Evolutionary conservation across 2,113 vertebrate genomes (phyloP).

Genomic region (Apaloderma vittatum): DNA sequence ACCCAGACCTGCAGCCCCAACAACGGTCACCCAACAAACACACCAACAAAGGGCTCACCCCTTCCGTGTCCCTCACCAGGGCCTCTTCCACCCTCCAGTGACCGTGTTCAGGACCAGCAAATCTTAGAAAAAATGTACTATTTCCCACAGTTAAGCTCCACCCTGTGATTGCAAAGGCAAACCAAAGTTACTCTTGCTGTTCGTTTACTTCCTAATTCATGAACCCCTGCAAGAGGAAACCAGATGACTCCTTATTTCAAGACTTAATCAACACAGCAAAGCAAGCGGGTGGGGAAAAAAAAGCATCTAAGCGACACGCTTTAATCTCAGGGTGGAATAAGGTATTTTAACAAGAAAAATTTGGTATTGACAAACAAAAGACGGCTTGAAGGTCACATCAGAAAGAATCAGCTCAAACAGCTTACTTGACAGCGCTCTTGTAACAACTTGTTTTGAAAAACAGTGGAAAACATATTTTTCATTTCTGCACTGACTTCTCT

Average conservation of each 20-base stretch:
- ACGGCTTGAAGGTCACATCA: not conserved
- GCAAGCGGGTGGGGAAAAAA: not conserved
- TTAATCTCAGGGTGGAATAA: not conserved
- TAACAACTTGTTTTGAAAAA: not conserved
- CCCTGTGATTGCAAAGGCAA: constrained; percentile 17
- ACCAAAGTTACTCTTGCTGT: not conserved
- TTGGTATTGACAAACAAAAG: not conserved
- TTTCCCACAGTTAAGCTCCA: constrained; percentile 26
- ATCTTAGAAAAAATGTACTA: not conserved
- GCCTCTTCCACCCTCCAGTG: not conserved
- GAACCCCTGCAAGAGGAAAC: not conserved
- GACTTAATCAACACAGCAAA: not conserved
- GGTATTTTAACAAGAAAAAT: not conserved
- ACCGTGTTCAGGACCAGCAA: not conserved
- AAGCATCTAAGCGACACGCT: not conserved
- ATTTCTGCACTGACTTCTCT: not conserved
- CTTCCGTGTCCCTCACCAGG: not conserved
- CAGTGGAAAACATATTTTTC: not conserved
- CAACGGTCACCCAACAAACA: rapidly evolving
- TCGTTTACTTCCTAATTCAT: constrained; percentile 57
- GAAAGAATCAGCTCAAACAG: not conserved
- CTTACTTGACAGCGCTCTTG: not conserved
- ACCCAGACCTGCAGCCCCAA: not conserved
- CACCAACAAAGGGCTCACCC: rapidly evolving
- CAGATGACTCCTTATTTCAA: not conserved